A percentile compares a stretch with the other conserved stretches of the same genome.
Evolutionary conservation across 2,113 vertebrate genomes (phyloP).

Genomic region (Callopanchax toddi): DNA sequence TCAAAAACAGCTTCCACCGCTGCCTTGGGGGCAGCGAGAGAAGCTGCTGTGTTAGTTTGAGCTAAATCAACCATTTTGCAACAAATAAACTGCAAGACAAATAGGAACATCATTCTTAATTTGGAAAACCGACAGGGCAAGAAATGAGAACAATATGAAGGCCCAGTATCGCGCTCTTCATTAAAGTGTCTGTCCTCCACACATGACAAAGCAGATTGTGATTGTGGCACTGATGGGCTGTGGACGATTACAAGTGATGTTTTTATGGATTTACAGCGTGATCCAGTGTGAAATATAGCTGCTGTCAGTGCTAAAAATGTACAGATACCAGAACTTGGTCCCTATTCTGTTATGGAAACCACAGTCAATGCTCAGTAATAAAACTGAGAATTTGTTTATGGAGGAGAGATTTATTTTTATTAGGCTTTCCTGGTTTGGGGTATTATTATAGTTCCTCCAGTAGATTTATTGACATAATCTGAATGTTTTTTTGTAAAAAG

Average conservation of each 20-base stretch:
- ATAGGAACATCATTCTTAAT: conserved; percentile 79
- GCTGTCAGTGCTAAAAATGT: conserved; percentile 43
- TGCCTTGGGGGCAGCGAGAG: conserved; percentile 34
- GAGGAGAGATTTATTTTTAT: conserved; percentile 61
- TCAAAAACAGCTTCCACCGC: conserved; percentile 25
- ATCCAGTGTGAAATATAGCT: conserved; percentile 57
- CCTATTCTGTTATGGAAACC: conserved; percentile 38
- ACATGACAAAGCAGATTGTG: conserved; percentile 59
- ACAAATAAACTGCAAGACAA: conserved; percentile 67
- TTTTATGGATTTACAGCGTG: conserved; percentile 62
- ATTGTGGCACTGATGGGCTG: conserved; percentile 61
- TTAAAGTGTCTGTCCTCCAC: conserved; percentile 67
- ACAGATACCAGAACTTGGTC: conserved; percentile 21
- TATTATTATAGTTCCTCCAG: conserved; percentile 43
- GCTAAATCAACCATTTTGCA: conserved; percentile 70
- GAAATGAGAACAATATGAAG: conserved; percentile 71
- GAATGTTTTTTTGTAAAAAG: conserved; percentile 42
- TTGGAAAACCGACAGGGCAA: conserved; percentile 73
- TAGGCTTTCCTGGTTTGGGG: conserved; percentile 41
- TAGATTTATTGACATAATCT: conserved; percentile 57
- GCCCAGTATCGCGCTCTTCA: conserved; percentile 56
- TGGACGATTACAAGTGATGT: conserved; percentile 68
- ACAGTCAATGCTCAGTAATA: conserved; percentile 42
- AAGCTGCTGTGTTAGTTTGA: conserved; percentile 50
- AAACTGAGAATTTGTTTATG: conserved; percentile 44